Evolutionary conservation across 2,113 vertebrate species (phyloP), one percentile per base, ranked within the genome.

Genomic region (Nestor notabilis): DNA sequence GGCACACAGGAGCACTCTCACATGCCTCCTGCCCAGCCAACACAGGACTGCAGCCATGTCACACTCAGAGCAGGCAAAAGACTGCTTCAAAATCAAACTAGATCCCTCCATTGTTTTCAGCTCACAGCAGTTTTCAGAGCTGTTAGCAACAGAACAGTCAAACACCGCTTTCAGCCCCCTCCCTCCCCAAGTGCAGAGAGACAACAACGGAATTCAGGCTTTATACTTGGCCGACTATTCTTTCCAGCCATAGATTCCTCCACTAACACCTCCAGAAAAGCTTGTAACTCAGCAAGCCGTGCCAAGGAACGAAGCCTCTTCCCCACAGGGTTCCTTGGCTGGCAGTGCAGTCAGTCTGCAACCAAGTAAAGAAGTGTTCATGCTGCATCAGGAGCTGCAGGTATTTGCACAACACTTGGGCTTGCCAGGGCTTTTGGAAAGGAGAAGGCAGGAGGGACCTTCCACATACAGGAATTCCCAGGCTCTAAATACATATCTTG

Each of bases 231-330:
- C 70, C 63, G 64, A 19, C 65, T 68, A 15, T 14, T 84, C 83
- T 69, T 89, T 69, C 74, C 37, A 92, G 49, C 24, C 17, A 0
- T 27, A 60, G 77, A 76, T 44, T 71, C 29, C 56, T 71, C 41
- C 55, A 37, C 52, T 52, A 65, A 83, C 66, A 91, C 81, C 89
- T 91, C 52, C 81, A 87, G 56, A 61, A 71, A 89, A 82, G 76
- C 70, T 68, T 0, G 0, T 4, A 75, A 61, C 16, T 3, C 1
- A 89, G 60, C n/a, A 74, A 84, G 27, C 9, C 0, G 1, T 35
- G 52, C 90, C 74, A 78, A 82, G 50, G 41, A 92, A 78, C 0
- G 1, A 71, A 89, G 87, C 29, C 61, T 75, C 50, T 41, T 83
- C 69, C 72, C 91, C 92, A 76, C 29, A 20, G 56, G 56, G 64